A percentile compares a stretch with the other conserved stretches of the same genome.
These are phyloP conservation scores for Micropoecilia bifurca DNA, from an alignment of 2,797 vertebrate genomes.

Conservation along the genomic window DNA sequence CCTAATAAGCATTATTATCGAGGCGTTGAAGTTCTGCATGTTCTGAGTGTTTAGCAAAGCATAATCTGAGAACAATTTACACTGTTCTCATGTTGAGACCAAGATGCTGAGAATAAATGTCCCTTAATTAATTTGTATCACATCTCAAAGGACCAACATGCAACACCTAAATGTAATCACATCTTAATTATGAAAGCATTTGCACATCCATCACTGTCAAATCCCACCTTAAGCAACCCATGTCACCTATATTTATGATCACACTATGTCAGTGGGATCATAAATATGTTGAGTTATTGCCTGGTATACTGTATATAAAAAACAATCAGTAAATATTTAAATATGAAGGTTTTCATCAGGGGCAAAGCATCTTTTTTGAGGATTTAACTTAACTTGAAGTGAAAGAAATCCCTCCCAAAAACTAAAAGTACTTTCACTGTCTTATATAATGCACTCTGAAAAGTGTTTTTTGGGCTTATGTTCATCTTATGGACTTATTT, in stretches of 20 bases:
- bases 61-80: conserved; percentile 49
- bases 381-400: neutral
- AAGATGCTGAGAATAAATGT: conserved; percentile 41
- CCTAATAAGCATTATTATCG: conserved; percentile 69
- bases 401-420: no score
- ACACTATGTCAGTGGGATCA: neutral
- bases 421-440: no score
- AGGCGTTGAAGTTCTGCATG: conserved; percentile 29
- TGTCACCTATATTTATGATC: neutral
- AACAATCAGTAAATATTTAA: neutral
- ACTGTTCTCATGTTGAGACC: conserved; percentile 47
- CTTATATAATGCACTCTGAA: no score
- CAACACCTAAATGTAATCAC: conserved; percentile 27
- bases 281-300: neutral
- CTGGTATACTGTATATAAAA: neutral
- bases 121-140: conserved; percentile 59
- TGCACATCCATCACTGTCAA: conserved; percentile 23
- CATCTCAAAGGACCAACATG: conserved; percentile 19
- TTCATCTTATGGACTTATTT: no score
- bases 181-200: conserved; percentile 24
- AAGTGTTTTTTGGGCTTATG: no score
- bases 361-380: neutral
- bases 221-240: conserved; percentile 7
- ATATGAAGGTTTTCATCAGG: neutral
- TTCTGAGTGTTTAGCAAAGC: conserved; percentile 34